Evolutionary conservation across 2,797 vertebrate species (phyloP), one percentile per base, ranked within the genome.

Genomic region (Sebastes aleutianus): DNA sequence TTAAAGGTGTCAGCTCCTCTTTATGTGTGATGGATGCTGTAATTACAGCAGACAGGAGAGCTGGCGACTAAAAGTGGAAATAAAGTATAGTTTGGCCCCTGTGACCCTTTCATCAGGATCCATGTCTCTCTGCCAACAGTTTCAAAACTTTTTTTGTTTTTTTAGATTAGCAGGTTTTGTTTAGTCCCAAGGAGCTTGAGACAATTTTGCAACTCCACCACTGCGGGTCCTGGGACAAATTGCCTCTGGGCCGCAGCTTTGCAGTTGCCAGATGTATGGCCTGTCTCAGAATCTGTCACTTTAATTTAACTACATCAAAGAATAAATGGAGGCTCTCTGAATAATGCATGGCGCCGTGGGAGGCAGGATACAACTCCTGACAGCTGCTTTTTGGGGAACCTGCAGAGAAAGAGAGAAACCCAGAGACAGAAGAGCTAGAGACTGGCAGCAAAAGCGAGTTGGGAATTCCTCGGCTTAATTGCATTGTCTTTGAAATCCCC

Each of bases 1-100:
- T 83, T 85, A 59, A 89, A 91, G 88, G 89, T 92, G 91, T 88
- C 90, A 82, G 84, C 80, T 62, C 74, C 77, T 77, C 79, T 80
- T 79, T 70, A 65, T 69, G 75, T 74, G 83, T 79, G 86, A 90
- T 84, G 85, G 85, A 91, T 69, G 83, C 85, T 88, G 88, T 91
- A 90, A 94, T 92, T 92, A 92, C 73, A 78, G 47, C 74, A 69
- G 66, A 67, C 80, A 53, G 74, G 50, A 76, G 69, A 78, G 76
- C 36, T 8, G 24, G 31, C 20, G 1, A 29, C 80, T 76, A 71
- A 78, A 87, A 78, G 22, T 54, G 73, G 47, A 77, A 71, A 70
- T 72, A 47, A 79, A 72, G 22, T 66, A 4, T 16, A 65, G 27
- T 56, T 86, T 27, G 56, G 26, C 24, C 47, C 34, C 47, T 63